Evolutionary conservation across 2,888 invertebrate species (phyloP), one percentile per base, ranked within the genome.

Genomic region (Aspidiotus destructor): DNA sequence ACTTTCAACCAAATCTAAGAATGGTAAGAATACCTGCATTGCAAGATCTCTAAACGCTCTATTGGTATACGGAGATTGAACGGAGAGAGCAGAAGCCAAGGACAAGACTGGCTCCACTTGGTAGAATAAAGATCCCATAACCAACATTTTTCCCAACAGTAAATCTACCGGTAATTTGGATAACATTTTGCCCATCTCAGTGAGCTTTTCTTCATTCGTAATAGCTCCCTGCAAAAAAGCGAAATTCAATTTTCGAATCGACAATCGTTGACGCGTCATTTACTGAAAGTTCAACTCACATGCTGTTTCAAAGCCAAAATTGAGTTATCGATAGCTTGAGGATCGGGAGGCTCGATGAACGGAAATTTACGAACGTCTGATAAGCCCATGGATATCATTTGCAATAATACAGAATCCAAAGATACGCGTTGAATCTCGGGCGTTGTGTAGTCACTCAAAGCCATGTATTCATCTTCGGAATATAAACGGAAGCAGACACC

Each of bases 371-470:
- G 82, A 7, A 92, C 88, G 79, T 98, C 91, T 58, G 86, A 89
- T 67, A 99, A 82, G 0, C 98, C 97, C 80, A 99, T 85, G 0
- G 95, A 87, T 67, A 94, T 86, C 94, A 99, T 94, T 76, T 92
- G 86, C 53, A 99, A 80, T 1, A 97, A 79, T 41, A 98, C 81
- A 0, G 93, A 91, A 72, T 99, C 95, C 10, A 99, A 80, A 0
- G 97, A 95, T 0, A 98, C 96, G 62, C 97, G 82, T 74, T 92
- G 90, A 44, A 98, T 88, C 80, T 97, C 97, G 0, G 97, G 95
- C 0, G 90, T 88, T 3, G 93, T 89, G 77, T 89, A 97, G 7
- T 87, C 81, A 71, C 89, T 88, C 78, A 95, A 85, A 2, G 83
- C 83, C 1, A 82, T 79, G 75, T 87, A 92, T 73, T 94, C 91